Evolutionary conservation across 2,113 vertebrate species (phyloP), one percentile per base, ranked within the genome.

Genomic region (Centropus bengalensis): DNA sequence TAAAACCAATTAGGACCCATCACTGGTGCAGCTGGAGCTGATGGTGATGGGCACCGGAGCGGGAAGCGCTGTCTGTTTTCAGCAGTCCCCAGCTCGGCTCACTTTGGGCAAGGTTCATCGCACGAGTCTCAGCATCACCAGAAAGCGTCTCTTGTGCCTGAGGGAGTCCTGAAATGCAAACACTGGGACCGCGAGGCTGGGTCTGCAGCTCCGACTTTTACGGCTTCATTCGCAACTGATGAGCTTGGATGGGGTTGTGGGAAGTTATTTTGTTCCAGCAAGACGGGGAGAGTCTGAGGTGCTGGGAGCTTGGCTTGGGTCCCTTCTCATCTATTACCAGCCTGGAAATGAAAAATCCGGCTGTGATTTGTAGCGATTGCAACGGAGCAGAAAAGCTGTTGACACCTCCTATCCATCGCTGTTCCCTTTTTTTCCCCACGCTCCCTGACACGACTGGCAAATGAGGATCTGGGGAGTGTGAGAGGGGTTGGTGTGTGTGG

Each of bases 401-500:
- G 80, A 62, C 52, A 21, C 14, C 69, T 79, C 27, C 4, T 18
- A 12, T 47, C 49, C 42, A 14, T 75, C 5, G 1, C 33, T 3
- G 2, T 10, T 66, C 5, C 1, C 33, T 82, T 27, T 28, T 8
- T 54, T 66, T 12, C 21, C 47, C 81, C 24, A 11, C 28, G 15
- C 85, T 64, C 76, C 66, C 55, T 49, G 60, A 6, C 4, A 28
- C 33, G 33, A 12, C 3, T 6, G 59, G 55, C 20, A 12, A 49
- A 0, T 0, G 4, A 75, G 28, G 45, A 5, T 47, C 44, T 20
- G 62, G 91, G 70, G 42, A 45, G 17, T 0, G 24, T 2, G 12
- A 28, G 42, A 23, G 42, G 6, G 55, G 17, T 26, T 26, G 58
- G 5, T 9, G 58, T 6, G 12, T 0, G 0, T n/a, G 81, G 19